Conservation (phyloP, 2,888 invertebrate genomes). For the Pegoplata infirma region DNA sequence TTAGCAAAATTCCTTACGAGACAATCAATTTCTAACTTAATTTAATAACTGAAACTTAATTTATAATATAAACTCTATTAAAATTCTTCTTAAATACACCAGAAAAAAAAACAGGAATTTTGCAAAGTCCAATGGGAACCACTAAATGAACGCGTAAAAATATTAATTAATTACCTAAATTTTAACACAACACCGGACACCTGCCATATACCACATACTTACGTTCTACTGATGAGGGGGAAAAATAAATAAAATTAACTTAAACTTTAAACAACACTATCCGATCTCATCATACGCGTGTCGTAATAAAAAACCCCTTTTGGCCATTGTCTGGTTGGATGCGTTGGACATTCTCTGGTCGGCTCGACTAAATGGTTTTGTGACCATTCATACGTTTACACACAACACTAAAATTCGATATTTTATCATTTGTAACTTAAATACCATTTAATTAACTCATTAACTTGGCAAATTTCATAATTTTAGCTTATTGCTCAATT, state of each 20-base stretch:
- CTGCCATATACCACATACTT: slow-evolving; percentile 41
- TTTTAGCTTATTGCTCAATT: slow-evolving; percentile 61
- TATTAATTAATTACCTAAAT: slow-evolving; percentile 47
- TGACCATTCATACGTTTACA: slow-evolving; percentile 16
- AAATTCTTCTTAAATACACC: slow-evolving; percentile 21
- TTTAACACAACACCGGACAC: slow-evolving; percentile 14
- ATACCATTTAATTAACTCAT: slow-evolving; percentile 59
- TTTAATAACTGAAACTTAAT: background rate
- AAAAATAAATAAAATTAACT: slow-evolving; percentile 15
- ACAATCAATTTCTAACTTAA: slow-evolving; percentile 16
- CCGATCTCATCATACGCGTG: slow-evolving; percentile 22
- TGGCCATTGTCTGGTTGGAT: slow-evolving; percentile 5
- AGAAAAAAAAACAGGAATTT: background rate
- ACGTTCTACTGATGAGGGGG: background rate
- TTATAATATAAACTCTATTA: slow-evolving; percentile 17
- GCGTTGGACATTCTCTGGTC: slow-evolving; percentile 2
- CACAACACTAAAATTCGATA: slow-evolving; percentile 50
- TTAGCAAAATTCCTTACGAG: no score
- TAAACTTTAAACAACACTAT: background rate
- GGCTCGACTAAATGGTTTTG: slow-evolving; percentile 23
- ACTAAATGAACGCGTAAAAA: slow-evolving; percentile 45
- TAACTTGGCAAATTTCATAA: slow-evolving; percentile 60
- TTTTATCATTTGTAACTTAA: slow-evolving; percentile 60
- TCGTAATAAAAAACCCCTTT: slow-evolving; percentile 19
- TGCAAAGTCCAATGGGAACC: background rate